These are phyloP conservation scores for Phaenicophaeus curvirostris DNA, from an alignment of 2,797 vertebrate genomes.

Conservation along the genomic window DNA sequence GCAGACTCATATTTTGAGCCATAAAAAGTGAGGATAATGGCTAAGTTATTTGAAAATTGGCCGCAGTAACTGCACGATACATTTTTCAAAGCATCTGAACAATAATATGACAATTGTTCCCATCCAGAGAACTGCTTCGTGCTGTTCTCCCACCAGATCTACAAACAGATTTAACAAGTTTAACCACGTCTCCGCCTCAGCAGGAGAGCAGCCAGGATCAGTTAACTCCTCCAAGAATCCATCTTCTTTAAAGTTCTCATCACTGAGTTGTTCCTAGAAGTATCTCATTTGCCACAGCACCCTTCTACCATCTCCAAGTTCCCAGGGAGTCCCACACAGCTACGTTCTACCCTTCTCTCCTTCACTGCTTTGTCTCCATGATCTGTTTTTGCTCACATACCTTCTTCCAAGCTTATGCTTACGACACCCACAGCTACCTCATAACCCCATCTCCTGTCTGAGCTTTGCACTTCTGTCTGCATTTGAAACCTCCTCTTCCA, in stretches of 20 bases:
- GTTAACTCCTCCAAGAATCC: neutral
- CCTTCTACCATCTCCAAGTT: neutral
- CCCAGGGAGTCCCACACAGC: neutral
- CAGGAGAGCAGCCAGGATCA: neutral
- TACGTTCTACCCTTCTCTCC: neutral
- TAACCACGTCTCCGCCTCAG: neutral
- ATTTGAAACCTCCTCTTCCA: neutral
- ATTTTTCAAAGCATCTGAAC: conserved; percentile 41
- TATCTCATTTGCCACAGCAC: neutral
- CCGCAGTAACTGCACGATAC: neutral
- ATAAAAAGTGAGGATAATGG: conserved; percentile 40
- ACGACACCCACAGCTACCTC: neutral
- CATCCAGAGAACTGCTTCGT: neutral
- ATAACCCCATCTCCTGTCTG: neutral
- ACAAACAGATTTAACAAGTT: neutral
- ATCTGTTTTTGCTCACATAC: neutral
- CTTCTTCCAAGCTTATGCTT: neutral
- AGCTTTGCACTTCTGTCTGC: neutral
- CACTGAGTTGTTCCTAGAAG: neutral
- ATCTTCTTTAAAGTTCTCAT: neutral
- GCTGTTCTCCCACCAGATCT: conserved; percentile 30
- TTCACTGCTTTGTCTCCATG: neutral
- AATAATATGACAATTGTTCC: conserved; percentile 17
- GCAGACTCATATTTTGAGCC: neutral
- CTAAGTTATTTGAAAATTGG: conserved; percentile 48